Evolutionary conservation across 2,797 vertebrate species (phyloP).

Genomic region (Catharus ustulatus): DNA sequence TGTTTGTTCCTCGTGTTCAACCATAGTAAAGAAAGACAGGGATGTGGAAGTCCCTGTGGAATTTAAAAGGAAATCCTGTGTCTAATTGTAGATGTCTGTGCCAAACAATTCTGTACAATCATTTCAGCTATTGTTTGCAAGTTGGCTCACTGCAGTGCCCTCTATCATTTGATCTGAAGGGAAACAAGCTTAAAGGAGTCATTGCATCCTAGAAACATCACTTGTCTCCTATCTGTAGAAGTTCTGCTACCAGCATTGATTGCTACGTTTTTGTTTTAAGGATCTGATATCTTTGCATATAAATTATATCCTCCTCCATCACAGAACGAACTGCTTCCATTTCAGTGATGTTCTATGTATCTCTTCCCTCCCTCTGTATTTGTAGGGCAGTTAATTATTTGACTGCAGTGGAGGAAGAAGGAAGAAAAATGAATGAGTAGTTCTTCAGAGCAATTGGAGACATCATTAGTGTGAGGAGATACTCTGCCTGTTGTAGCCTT

Average conservation of each 20-base stretch:
- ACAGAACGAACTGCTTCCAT: neutral
- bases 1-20: slow-evolving; percentile 52
- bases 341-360: neutral
- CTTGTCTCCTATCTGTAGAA: neutral
- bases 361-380: neutral
- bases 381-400: neutral
- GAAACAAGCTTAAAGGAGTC: neutral
- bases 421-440: neutral
- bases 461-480: neutral
- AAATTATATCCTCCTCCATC: neutral
- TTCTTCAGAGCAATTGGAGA: neutral
- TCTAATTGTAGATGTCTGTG: slow-evolving; percentile 45
- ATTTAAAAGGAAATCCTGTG: slow-evolving; percentile 65
- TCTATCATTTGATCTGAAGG: neutral
- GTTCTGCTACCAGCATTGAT: neutral
- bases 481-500: neutral
- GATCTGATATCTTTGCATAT: neutral
- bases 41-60: slow-evolving; percentile 55
- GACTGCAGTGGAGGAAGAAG: neutral
- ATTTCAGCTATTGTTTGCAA: slow-evolving; percentile 45
- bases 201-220: neutral
- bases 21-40: slow-evolving; percentile 34
- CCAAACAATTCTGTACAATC: slow-evolving; percentile 1
- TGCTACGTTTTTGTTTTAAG: neutral
- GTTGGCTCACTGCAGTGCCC: neutral